A percentile compares a stretch with the other conserved stretches of the same genome.
phyloP scores from a whole-genome alignment of 2,113 vertebrate species.

The Gobius niger region DNA sequence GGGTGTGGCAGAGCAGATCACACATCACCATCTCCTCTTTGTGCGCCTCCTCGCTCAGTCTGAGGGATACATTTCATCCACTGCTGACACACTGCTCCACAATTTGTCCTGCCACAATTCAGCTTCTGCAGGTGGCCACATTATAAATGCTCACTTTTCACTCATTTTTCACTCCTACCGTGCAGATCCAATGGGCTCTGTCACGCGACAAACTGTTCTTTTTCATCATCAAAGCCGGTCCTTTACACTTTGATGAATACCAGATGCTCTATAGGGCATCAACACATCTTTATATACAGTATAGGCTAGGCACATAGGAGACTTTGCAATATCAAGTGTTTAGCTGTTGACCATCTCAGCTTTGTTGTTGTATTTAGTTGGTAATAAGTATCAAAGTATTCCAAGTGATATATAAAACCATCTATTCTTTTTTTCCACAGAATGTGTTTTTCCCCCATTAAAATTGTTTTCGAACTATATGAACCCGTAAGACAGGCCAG shows the following conservation, averaged over 20 bases:
- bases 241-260: background rate
- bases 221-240: background rate
- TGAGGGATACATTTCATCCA: slow-evolving; percentile 53
- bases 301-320: background rate
- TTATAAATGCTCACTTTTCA: slow-evolving; percentile 1
- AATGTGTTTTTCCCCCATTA: background rate
- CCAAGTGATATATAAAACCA: background rate
- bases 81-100: slow-evolving; percentile 42
- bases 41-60: slow-evolving; percentile 50
- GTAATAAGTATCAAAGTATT: background rate
- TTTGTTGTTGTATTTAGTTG: too few species aligned
- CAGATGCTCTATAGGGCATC: background rate
- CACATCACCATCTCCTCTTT: slow-evolving; percentile 62
- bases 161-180: background rate
- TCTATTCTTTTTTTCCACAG: background rate
- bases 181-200: background rate
- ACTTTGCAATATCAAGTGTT: too few species aligned
- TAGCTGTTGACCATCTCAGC: too few species aligned
- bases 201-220: background rate
- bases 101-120: slow-evolving; percentile 47
- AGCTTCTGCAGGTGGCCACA: slow-evolving; percentile 38
- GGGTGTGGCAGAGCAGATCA: slow-evolving; percentile 65
- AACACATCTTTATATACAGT: background rate
- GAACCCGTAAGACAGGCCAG: background rate
- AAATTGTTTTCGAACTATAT: background rate